These are phyloP conservation scores for Channa argus DNA, from an alignment of 2,113 vertebrate species.

Conservation along the genomic window DNA sequence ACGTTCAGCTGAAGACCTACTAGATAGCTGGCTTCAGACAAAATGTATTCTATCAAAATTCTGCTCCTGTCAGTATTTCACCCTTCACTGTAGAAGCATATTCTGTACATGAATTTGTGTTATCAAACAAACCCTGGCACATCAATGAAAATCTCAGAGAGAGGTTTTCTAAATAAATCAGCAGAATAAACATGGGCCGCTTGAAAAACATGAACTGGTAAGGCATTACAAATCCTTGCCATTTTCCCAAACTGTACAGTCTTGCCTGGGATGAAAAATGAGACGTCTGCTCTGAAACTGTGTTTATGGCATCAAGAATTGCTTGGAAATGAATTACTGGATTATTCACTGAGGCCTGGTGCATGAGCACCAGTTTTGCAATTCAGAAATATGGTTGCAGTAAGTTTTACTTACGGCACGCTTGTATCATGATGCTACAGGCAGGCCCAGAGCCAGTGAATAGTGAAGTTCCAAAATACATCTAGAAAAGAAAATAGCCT, in stretches of 20 bases:
- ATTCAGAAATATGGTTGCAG: slow-evolving; percentile 81
- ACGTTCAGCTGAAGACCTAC: slow-evolving; percentile 59
- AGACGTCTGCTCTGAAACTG: slow-evolving; percentile 84
- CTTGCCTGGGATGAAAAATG: slow-evolving; percentile 85
- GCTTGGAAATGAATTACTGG: slow-evolving; percentile 83
- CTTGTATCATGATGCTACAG: slow-evolving; percentile 71
- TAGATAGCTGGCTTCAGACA: slow-evolving; percentile 64
- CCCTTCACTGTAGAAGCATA: slow-evolving; percentile 74
- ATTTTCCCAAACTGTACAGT: slow-evolving; percentile 77
- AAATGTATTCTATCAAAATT: slow-evolving; percentile 74
- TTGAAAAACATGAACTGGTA: slow-evolving; percentile 79
- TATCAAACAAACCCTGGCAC: slow-evolving; percentile 82
- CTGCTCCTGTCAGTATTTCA: slow-evolving; percentile 67
- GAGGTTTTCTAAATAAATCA: slow-evolving; percentile 83
- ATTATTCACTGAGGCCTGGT: slow-evolving; percentile 78
- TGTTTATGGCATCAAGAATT: slow-evolving; percentile 85
- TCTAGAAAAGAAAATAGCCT: slow-evolving; percentile 62
- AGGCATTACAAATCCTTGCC: slow-evolving; percentile 82
- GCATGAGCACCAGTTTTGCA: slow-evolving; percentile 76
- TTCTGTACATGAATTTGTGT: slow-evolving; percentile 77
- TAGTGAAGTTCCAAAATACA: slow-evolving; percentile 53
- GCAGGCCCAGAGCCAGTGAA: slow-evolving; percentile 62
- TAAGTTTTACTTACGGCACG: slow-evolving; percentile 85
- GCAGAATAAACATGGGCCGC: slow-evolving; percentile 79
- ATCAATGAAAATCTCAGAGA: slow-evolving; percentile 79